These are phyloP conservation scores for Danaus melanippus DNA, from an alignment of 1,140 invertebrate species.

Conservation along the genomic window DNA sequence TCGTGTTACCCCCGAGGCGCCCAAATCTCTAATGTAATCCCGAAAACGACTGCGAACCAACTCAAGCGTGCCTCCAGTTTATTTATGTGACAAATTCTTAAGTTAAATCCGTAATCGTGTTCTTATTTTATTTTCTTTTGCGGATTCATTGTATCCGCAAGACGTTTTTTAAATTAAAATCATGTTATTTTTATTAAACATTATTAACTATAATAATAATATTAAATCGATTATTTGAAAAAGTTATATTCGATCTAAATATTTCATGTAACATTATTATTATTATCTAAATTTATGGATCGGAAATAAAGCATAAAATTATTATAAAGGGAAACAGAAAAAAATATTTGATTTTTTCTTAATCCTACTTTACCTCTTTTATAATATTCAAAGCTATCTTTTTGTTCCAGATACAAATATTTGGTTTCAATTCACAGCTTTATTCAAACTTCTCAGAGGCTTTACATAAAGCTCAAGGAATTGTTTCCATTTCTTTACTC, in stretches of 20 bases:
- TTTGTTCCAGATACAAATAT: constrained; percentile 90
- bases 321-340: too few species aligned
- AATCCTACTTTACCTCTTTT: constrained; percentile 1
- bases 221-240: too few species aligned
- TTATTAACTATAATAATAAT: background rate
- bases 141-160: constrained; percentile 27
- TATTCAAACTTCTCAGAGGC: constrained; percentile 94
- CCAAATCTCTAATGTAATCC: constrained; percentile 66
- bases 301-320: too few species aligned
- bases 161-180: constrained; percentile 10
- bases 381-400: constrained; percentile 20
- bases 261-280: too few species aligned
- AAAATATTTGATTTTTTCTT: too few species aligned
- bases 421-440: constrained; percentile 94
- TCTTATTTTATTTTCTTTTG: constrained; percentile 37
- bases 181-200: constrained; percentile 1
- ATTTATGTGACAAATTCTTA: constrained; percentile 70
- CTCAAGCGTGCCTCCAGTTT: constrained; percentile 63
- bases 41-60: constrained; percentile 59
- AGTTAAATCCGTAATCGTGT: constrained; percentile 61
- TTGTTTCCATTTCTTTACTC: constrained; percentile 89
- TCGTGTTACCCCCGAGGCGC: constrained; percentile 37
- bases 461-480: constrained; percentile 88
- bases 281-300: too few species aligned
- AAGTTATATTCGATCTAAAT: too few species aligned